These are phyloP conservation scores for Cordylochernes scorpioides DNA, from an alignment of 2,888 invertebrate genomes.

Conservation along the genomic window DNA sequence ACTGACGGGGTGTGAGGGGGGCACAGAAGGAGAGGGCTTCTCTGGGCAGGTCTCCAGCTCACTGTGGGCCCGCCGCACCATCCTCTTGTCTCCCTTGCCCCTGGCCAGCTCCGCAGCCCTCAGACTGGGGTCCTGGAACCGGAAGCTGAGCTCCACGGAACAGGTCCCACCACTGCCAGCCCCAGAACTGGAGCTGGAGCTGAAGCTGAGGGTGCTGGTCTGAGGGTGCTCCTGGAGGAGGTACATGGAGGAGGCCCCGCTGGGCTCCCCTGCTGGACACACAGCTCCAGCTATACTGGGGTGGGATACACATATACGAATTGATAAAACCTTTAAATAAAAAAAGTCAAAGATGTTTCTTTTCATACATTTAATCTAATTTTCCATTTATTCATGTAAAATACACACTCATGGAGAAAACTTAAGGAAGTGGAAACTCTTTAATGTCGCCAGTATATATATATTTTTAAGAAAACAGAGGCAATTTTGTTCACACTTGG, in stretches of 20 bases:
- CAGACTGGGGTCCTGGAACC: slow-evolving; percentile 15
- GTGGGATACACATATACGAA: too few species aligned
- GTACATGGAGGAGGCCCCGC: slow-evolving; percentile 8
- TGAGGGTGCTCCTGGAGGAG: slow-evolving; percentile 7
- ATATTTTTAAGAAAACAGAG: too few species aligned
- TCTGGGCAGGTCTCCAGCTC: slow-evolving; percentile 18
- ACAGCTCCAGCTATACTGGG: too few species aligned
- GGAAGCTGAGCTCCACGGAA: slow-evolving; percentile 31
- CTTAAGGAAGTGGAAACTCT: too few species aligned
- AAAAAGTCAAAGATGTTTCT: too few species aligned
- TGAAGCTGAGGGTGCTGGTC: slow-evolving; percentile 10
- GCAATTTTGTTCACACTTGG: too few species aligned
- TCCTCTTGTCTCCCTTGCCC: slow-evolving; percentile 11
- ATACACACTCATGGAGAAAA: too few species aligned
- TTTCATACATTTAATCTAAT: too few species aligned
- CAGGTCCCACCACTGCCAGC: slow-evolving; percentile 27
- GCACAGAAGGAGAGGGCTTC: slow-evolving; percentile 11
- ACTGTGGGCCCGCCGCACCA: slow-evolving; percentile 19
- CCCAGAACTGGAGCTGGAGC: slow-evolving; percentile 12
- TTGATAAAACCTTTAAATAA: too few species aligned
- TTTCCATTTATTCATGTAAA: too few species aligned
- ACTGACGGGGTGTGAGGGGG: slow-evolving; percentile 17
- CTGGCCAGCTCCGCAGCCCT: slow-evolving; percentile 11
- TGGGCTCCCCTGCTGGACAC: too few species aligned
- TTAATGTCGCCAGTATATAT: too few species aligned